phyloP scores from a whole-genome alignment of 2,113 vertebrate species.

The Rissa tridactyla region DNA sequence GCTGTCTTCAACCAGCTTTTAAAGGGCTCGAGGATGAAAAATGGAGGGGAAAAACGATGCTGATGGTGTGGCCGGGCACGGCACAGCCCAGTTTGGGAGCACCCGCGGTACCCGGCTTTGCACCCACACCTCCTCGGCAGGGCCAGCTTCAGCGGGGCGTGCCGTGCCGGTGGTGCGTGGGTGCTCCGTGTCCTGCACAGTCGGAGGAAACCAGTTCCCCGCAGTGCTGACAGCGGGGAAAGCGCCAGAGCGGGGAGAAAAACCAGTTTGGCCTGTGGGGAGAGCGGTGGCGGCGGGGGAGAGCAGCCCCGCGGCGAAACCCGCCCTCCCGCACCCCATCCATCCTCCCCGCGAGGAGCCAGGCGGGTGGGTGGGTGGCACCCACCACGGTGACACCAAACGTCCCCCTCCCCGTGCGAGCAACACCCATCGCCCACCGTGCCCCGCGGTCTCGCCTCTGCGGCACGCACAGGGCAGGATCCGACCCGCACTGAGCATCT shows the following conservation, averaged over 20 bases:
- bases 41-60: accelerated
- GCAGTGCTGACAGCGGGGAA: not conserved
- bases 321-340: not conserved
- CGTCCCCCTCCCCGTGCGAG: not conserved
- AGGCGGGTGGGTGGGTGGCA: not conserved
- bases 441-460: accelerated
- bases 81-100: not conserved
- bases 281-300: not conserved
- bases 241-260: not conserved
- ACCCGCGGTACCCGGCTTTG: accelerated
- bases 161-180: not conserved
- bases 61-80: accelerated
- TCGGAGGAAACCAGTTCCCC: not conserved
- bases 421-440: accelerated
- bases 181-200: not conserved
- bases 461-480: not conserved
- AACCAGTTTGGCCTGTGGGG: constrained; percentile 37
- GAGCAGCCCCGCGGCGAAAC: not conserved
- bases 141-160: not conserved
- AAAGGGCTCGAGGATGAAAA: not conserved
- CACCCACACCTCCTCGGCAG: not conserved
- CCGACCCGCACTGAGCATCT: accelerated
- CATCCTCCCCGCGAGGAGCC: accelerated
- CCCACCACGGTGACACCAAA: too few species aligned
- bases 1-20: not conserved